Conservation (phyloP, 2,113 vertebrate genomes). For the Calonectris borealis region DNA sequence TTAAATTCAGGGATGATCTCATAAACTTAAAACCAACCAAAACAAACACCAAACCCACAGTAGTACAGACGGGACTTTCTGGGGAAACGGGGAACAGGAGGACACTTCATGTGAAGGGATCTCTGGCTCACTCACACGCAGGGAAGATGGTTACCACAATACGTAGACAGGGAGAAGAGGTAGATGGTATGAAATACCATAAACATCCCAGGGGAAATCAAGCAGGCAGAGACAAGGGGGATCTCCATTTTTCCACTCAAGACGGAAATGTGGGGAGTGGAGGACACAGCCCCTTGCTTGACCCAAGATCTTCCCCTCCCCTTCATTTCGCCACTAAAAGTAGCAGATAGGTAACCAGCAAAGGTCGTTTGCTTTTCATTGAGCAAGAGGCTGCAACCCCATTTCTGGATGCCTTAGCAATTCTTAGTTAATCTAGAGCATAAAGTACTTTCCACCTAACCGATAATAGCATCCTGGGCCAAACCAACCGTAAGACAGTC, state of each 20-base stretch:
- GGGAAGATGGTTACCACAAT: background rate
- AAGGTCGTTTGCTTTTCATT: background rate
- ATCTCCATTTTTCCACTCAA: background rate
- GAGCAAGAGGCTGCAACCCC: background rate
- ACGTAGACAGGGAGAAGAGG: background rate
- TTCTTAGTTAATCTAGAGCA: background rate
- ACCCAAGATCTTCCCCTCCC: background rate
- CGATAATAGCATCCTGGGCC: background rate
- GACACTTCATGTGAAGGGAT: background rate
- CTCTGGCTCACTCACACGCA: rapidly evolving
- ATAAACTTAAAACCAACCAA: background rate
- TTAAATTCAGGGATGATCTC: background rate
- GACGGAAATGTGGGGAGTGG: background rate
- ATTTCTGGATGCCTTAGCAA: background rate
- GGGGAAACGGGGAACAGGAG: background rate
- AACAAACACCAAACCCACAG: background rate
- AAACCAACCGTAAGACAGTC: background rate
- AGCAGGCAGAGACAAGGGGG: background rate
- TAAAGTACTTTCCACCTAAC: background rate
- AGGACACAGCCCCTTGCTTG: background rate
- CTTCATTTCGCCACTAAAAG: background rate
- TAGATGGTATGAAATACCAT: background rate
- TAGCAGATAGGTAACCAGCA: background rate
- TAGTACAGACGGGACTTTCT: background rate
- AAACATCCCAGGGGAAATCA: background rate